Conservation (phyloP, 2,113 vertebrate genomes). For the Pangasianodon gigas region DNA sequence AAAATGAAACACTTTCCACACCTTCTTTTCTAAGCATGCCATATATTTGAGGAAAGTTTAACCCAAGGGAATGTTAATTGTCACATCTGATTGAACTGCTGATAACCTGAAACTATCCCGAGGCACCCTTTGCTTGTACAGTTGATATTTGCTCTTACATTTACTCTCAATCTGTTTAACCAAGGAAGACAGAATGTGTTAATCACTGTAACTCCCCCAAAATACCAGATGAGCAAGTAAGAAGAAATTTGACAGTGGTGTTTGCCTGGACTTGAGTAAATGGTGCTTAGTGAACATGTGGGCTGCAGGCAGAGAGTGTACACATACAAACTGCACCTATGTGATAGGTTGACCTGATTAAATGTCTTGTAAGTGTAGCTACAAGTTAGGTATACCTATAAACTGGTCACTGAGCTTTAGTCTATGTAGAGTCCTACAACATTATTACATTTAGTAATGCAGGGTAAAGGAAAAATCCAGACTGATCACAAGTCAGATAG, state of each 20-base stretch:
- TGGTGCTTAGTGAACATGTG: not conserved
- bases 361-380: not conserved
- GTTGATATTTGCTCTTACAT: not conserved
- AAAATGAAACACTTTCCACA: not conserved
- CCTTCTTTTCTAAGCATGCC: not conserved
- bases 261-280: not conserved
- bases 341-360: not conserved
- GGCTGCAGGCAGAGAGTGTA: not conserved
- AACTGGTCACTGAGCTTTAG: not conserved
- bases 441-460: not conserved
- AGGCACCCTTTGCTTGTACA: not conserved
- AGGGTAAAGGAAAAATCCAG: not conserved
- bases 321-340: not conserved
- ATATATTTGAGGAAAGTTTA: no score
- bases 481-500: not conserved
- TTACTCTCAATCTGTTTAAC: constrained; percentile 5
- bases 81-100: not conserved
- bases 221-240: not conserved
- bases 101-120: not conserved
- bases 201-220: not conserved
- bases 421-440: not conserved
- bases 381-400: not conserved
- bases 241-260: not conserved
- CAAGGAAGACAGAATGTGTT: not conserved
- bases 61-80: not conserved